Evolutionary conservation across 2,888 invertebrate species (phyloP).

Genomic region (Lasioglossum calceatum): DNA sequence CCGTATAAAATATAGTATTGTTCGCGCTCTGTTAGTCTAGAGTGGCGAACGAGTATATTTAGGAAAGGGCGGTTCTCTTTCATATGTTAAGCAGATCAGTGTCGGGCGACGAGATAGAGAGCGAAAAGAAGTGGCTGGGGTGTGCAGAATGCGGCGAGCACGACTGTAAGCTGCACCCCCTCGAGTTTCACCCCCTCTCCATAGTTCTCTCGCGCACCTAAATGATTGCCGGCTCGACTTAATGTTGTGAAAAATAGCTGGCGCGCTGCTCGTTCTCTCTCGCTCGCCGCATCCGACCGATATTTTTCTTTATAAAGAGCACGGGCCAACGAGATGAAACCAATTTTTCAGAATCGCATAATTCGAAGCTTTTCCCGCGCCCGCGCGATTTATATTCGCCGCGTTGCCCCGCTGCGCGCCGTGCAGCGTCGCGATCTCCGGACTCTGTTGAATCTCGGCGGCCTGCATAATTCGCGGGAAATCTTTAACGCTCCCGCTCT

Average conservation of each 20-base stretch:
- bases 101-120: slow-evolving; percentile 70
- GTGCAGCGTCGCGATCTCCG: neutral
- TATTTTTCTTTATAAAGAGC: slow-evolving; percentile 57
- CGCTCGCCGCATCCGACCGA: slow-evolving; percentile 26
- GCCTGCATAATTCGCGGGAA: neutral
- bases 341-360: slow-evolving; percentile 49
- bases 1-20: slow-evolving; percentile 82
- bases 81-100: slow-evolving; percentile 83
- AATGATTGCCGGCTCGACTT: slow-evolving; percentile 63
- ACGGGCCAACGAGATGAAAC: slow-evolving; percentile 21
- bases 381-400: slow-evolving; percentile 36
- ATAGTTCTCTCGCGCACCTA: slow-evolving; percentile 35
- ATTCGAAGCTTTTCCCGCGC: slow-evolving; percentile 26
- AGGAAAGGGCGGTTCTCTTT: slow-evolving; percentile 80
- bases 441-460: slow-evolving; percentile 2
- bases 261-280: neutral
- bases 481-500: neutral
- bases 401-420: neutral
- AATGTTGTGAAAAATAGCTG: slow-evolving; percentile 63
- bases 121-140: slow-evolving; percentile 19
- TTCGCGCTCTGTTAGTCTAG: slow-evolving; percentile 80
- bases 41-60: slow-evolving; percentile 80
- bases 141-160: slow-evolving; percentile 2
- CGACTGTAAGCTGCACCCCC: slow-evolving; percentile 28
- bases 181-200: neutral